Base-by-base conservation (phyloP, 1,140 invertebrate species). In the Saxidomus purpurata region DNA sequence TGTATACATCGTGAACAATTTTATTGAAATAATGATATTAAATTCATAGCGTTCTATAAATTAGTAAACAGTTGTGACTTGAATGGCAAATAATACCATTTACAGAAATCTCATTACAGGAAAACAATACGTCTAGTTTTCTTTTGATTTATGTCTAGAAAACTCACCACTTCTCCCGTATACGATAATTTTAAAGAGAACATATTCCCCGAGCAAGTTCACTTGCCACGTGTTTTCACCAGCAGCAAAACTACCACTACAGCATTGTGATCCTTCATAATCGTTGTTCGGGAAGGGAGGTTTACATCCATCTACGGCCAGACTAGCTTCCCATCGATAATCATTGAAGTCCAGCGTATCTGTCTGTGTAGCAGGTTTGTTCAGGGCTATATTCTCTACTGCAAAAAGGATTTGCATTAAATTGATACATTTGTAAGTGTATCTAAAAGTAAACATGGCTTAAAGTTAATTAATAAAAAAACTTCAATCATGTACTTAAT, bases 301-400 rank as follows among this genome's bases (percentile, higher is more conserved):
- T 47, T 43, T 76, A 47, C 74, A 87, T 15, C 85, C 85, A 34
- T 87, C 85, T 0, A 87, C 85, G 17, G 85, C 85, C 13, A 79
- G 17, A 79, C 47, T 52, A 1, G 85, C 47, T n/a, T 25, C n/a
- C 85, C 85, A 87, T 3, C 2, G 1, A 43, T 63, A 87, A 9
- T 69, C 83, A 22, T 15, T 15, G 19, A 36, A 87, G 85, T 87
- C 55, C 3, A 87, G 69, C 3, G 71, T 63, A 11, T 43, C 15
- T 15, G 76, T 63, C 74, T 87, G 85, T 13, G 52, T 87, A 11
- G 85, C 74, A 31, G 69, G 69, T 36, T 59, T 59, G 25, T 43
- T 43, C 17, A 74, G 28, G 13, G 83, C 83, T 19, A 86, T 13
- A 25, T 86, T 86, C 8, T 13, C 52, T 11, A 8, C 43, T 55